Evolutionary conservation across 2,797 vertebrate species (phyloP).

Genomic region (Smutsia temminckii): DNA sequence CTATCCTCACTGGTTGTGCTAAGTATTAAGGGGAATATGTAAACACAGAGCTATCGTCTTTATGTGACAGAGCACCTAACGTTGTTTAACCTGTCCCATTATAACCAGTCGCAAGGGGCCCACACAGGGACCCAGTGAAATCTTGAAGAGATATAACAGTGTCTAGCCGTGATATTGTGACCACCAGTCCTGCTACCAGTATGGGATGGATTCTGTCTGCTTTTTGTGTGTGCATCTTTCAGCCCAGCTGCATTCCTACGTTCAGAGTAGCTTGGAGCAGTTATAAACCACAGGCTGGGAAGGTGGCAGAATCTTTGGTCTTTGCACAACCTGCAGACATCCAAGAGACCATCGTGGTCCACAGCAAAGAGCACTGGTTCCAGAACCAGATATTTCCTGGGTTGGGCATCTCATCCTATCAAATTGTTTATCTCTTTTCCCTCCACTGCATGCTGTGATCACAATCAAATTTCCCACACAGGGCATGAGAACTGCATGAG

Average conservation of each 20-base stretch:
- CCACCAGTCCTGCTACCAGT: not conserved
- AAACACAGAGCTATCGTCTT: not conserved
- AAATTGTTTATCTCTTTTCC: not conserved
- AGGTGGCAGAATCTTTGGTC: not conserved
- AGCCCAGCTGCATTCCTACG: not conserved
- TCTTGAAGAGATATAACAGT: too few relatives aligned
- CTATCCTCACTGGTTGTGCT: not conserved
- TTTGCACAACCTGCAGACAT: not conserved
- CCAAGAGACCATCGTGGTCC: rapidly evolving
- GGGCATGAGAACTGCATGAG: not conserved
- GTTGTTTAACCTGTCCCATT: not conserved
- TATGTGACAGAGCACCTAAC: not conserved
- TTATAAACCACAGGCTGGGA: not conserved
- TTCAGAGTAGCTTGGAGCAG: not conserved
- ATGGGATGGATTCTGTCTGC: not conserved
- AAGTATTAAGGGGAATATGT: not conserved
- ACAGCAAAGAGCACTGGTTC: not conserved
- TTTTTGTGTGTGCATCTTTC: not conserved
- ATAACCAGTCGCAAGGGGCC: not conserved
- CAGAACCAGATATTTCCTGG: not conserved
- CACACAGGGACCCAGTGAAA: not conserved
- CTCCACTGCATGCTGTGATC: not conserved
- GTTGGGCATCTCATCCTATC: rapidly evolving
- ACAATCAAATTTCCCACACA: not conserved
- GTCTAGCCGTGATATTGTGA: too few relatives aligned